These are phyloP conservation scores for Psilanteris sp. DNA, from an alignment of 1,140 invertebrate species.

Conservation along the genomic window DNA sequence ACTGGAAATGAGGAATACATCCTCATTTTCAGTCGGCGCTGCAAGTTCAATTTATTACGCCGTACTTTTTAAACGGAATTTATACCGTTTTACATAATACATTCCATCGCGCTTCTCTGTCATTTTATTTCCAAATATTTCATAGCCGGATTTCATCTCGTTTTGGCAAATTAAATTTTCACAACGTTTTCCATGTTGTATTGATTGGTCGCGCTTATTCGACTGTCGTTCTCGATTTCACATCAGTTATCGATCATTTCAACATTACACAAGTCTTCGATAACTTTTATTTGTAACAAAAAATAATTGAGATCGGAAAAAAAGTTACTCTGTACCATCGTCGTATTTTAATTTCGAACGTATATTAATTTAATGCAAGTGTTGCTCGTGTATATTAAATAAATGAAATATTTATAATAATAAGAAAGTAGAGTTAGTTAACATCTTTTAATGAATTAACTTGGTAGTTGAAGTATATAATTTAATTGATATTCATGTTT, in stretches of 20 bases:
- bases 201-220: conserved; percentile 20
- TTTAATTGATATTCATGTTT: no score
- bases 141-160: conserved; percentile 12
- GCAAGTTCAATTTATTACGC: conserved; percentile 41
- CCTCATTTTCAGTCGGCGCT: conserved; percentile 45
- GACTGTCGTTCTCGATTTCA: conserved; percentile 1
- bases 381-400: no score
- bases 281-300: no score
- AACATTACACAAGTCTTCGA: no score
- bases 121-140: conserved; percentile 52
- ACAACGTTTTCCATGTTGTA: conserved; percentile 5
- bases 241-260: conserved; percentile 31
- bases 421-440: no score
- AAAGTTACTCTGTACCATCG: no score
- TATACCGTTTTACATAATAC: conserved; percentile 47
- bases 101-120: conserved; percentile 18
- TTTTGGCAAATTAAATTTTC: conserved; percentile 45
- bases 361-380: no score
- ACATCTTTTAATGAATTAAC: no score
- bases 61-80: conserved; percentile 49
- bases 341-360: no score
- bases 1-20: conserved; percentile 56
- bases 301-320: no score
- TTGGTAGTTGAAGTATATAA: no score
- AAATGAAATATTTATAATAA: no score